Evolutionary conservation across 2,797 vertebrate species (phyloP), one percentile per base, ranked within the genome.

Genomic region (Sphenopsis melanotis): DNA sequence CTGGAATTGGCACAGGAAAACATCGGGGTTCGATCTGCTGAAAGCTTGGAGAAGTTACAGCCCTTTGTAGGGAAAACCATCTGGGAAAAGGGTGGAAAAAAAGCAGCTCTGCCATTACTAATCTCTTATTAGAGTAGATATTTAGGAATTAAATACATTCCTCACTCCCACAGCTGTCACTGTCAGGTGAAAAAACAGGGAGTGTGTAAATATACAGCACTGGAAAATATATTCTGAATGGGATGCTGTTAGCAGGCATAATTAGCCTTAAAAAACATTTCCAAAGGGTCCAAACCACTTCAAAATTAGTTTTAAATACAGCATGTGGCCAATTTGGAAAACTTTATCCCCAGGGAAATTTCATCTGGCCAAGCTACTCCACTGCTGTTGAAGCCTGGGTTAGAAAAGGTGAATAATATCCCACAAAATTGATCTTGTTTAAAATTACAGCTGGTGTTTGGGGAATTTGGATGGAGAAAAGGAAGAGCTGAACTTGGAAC

Each of bases 11-110:
- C 39, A 50, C 32, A 46, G 75, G 34, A 80, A 30, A 85, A 55
- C 12, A 3, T 36, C 15, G 5, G 4, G 1, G 34, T 20, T 30
- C 0, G 0, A 56, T 29, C 27, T 8, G 36, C 13, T 41, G 12
- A 72, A 85, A 47, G 34, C 36, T 1, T n/a, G 74, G 77, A 87
- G 42, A 52, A 61, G 61, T 37, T 47, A 65, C 0, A 0, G 20
- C 21, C 10, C 27, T 65, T 64, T 6, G 3, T 5, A 56, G 37
- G 6, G 23, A 89, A 87, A 65, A 29, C 1, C 34, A 50, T 41
- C 24, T 32, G 63, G 75, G 76, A 50, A 76, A 79, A 77, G 13
- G 9, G 34, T 41, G 41, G 53, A 3, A 77, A 71, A 69, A 76
- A 30, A 65, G 20, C 19, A 71, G 19, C 22, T 44, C 15, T 68